Base-by-base conservation (phyloP, 2,113 vertebrate species). In the Montifringilla adamsi region DNA sequence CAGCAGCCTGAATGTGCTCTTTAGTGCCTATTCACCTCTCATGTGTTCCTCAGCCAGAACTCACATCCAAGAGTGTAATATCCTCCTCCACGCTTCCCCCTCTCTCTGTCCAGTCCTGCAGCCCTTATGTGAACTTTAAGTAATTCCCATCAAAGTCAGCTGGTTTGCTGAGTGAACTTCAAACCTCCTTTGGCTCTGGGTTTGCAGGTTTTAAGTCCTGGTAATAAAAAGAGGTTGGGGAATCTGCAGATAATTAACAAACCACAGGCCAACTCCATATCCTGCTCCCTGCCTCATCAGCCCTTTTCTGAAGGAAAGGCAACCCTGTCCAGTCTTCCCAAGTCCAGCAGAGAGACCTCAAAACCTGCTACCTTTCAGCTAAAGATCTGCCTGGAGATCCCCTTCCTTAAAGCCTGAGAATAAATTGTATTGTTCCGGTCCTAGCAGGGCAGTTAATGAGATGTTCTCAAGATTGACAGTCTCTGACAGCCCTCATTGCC, bases 11-110 rank as follows among this genome's bases (percentile, higher is more conserved):
- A 60, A 78, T 70, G 33, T 75, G 91, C 73, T 96, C 84, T 95
- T 97, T 95, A 97, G 96, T 97, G 95, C 93, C 94, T 97, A 2
- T 94, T 94, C 94, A 69, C 96, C 97, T 93, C 93, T 93, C 91
- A 84, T 15, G 4, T 64, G 84, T 94, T 80, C 75, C 96, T 90
- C 41, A 91, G 78, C 94, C 97, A 97, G 87, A 95, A 49, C 93
- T 96, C 85, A 15, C 35, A 96, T 97, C 94, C 97, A 96, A 94
- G 95, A 97, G 95, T 96, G 95, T 69, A 91, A 76, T 91, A 91
- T 93, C 92, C 93, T 94, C 93, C 89, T 94, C 77, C 93, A 77
- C 33, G 93, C 83, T 94, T 67, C 78, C 84, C 90, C 92, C 33
- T 80, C 88, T 94, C 84, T 85, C 91, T 90, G 53, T 75, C 78